phyloP scores from a whole-genome alignment of 2,113 vertebrate genomes.

The Pholis gunnellus region DNA sequence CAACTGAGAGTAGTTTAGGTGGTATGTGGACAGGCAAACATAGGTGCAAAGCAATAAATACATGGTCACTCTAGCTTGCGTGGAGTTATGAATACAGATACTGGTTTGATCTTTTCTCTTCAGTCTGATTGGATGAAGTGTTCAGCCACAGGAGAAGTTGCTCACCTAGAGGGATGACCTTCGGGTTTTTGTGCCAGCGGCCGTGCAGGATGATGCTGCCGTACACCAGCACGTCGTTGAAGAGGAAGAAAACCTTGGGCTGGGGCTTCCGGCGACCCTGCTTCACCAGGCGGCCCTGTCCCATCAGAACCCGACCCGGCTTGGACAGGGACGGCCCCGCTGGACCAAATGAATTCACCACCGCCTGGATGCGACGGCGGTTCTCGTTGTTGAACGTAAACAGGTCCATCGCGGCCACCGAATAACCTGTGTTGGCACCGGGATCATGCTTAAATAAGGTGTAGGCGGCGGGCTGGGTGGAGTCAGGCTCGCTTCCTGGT shows the following conservation, averaged over 20 bases:
- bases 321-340: constrained; percentile 81
- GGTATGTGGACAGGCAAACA: not conserved
- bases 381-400: constrained; percentile 76
- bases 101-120: not conserved
- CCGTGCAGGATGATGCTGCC: constrained; percentile 90
- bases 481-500: not conserved
- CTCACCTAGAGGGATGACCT: constrained; percentile 87
- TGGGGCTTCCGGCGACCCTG: constrained; percentile 89
- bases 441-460: not conserved
- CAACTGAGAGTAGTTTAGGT: not conserved
- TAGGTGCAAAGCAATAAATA: not conserved
- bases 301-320: constrained; percentile 88
- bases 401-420: constrained; percentile 79
- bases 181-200: constrained; percentile 87
- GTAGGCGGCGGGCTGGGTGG: not conserved
- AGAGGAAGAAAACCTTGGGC: constrained; percentile 91
- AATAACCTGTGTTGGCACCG: not conserved
- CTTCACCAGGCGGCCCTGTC: constrained; percentile 91
- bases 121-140: not conserved
- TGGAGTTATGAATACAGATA: not conserved
- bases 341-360: constrained; percentile 88
- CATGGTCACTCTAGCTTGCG: not conserved
- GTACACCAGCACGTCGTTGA: constrained; percentile 93
- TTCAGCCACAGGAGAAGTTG: not conserved
- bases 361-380: constrained; percentile 63